Evolutionary conservation across 2,888 invertebrate genomes (phyloP), one percentile per base, ranked within the genome.

Genomic region (Pristionchus maxplancki): DNA sequence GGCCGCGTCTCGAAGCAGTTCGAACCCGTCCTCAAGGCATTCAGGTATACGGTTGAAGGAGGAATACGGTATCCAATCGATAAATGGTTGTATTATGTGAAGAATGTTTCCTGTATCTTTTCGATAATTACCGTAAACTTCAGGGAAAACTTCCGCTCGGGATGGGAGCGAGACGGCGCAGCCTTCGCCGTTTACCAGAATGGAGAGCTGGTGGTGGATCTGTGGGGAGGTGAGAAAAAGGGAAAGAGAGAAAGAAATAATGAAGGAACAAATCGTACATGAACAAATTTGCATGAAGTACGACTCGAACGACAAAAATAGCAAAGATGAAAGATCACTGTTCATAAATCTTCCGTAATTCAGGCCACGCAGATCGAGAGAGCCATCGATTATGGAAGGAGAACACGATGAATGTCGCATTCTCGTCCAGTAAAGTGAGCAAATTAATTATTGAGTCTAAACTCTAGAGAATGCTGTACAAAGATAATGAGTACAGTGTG

Each of bases 141-240:
- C 44, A 90, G 93, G 71, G 28, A 89, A 44, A 94, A 94, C 87
- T 90, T 94, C 34, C 82, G 90, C 13, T 62, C 90, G 62, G 92
- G 93, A 48, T 94, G 93, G 93, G 95, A 95, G 88, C 91, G 91
- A 71, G 90, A 91, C 24, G 94, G 94, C 24, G 95, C 93, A 2
- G 94, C 94, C 62, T 95, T 95, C 90, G 90, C 92, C 28, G 95
- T 95, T 13, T 95, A 95, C 89, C 93, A 95, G 90, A 93, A 94
- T 90, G 88, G 89, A 53, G 87, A 94, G 78, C 91, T 93, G 37
- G 95, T 95, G 17, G 95, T 95, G 9, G 95, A 95, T 90, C 84
- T 95, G n/a, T 95, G 95, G 95, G 95, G 95, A 87, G 95, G 86
- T 87, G 24, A 34, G 86, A 20, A 58, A 9, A n/a, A 50, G 50